Conservation (phyloP, 2,888 invertebrate species). For the Brenthis hecate region DNA sequence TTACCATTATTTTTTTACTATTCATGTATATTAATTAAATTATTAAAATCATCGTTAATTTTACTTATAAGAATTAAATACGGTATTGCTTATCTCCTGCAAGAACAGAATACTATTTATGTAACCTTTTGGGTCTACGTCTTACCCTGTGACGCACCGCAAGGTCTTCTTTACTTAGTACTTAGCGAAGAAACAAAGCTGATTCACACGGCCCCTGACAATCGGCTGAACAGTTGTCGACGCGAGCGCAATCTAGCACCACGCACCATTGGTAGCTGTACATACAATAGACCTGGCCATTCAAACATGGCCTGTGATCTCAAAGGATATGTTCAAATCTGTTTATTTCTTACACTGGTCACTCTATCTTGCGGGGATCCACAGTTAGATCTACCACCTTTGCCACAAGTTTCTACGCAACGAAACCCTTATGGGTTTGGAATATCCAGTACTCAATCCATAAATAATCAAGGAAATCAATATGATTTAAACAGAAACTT, state of each 20-base stretch:
- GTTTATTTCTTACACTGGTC: conserved; percentile 53
- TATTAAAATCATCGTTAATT: too few species aligned
- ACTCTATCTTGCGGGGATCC: conserved; percentile 52
- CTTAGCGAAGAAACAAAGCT: conserved; percentile 52
- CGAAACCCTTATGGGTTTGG: conserved; percentile 66
- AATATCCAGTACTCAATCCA: conserved; percentile 63
- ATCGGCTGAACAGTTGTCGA: conserved; percentile 58
- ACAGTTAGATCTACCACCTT: conserved; percentile 82
- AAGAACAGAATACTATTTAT: conserved; percentile 8
- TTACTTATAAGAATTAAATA: too few species aligned
- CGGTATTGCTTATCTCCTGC: not conserved
- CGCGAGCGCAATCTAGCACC: conserved; percentile 67
- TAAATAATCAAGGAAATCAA: conserved; percentile 71
- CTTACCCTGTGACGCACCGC: conserved; percentile 37
- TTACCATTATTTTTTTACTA: too few species aligned
- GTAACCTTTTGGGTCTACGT: conserved; percentile 25
- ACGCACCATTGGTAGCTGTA: conserved; percentile 66
- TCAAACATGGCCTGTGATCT: conserved; percentile 66
- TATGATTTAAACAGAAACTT: conserved; percentile 63
- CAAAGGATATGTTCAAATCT: conserved; percentile 53
- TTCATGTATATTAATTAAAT: too few species aligned
- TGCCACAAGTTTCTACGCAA: conserved; percentile 62
- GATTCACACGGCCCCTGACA: conserved; percentile 71
- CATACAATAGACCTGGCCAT: conserved; percentile 45
- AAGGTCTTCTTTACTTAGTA: conserved; percentile 43